A percentile compares a stretch with the other conserved stretches of the same genome.
Evolutionary conservation across 1,140 invertebrate species (phyloP).

Genomic region (Drosophila lacteicornis): DNA sequence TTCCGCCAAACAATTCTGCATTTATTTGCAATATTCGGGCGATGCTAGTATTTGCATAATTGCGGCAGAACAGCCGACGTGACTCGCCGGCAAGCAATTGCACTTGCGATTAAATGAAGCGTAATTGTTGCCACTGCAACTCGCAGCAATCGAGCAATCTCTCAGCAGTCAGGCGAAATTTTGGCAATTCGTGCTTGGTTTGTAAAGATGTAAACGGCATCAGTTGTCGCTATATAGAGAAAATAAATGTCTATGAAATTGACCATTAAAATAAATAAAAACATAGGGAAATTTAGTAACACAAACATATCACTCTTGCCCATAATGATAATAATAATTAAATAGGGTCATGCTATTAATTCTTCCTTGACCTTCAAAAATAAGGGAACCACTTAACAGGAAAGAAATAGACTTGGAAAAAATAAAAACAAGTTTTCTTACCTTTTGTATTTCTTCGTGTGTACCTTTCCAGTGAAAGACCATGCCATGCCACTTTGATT

Average conservation of each 20-base stretch:
- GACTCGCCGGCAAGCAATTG: slow-evolving; percentile 53
- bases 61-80: slow-evolving; percentile 40
- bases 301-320: no score
- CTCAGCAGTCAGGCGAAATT: slow-evolving; percentile 53
- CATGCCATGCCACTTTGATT: background rate
- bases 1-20: slow-evolving; percentile 47
- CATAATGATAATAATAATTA: no score
- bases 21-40: slow-evolving; percentile 72
- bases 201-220: slow-evolving; percentile 35
- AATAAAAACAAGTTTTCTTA: background rate
- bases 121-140: slow-evolving; percentile 63
- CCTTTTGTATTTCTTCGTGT: background rate
- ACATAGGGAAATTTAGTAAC: no score
- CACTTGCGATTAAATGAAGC: slow-evolving; percentile 79
- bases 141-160: slow-evolving; percentile 9
- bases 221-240: slow-evolving; percentile 28
- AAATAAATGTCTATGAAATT: background rate
- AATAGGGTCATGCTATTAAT: no score
- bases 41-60: slow-evolving; percentile 79
- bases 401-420: accelerated
- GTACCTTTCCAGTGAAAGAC: background rate
- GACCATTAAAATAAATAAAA: background rate
- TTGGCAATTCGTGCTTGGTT: slow-evolving; percentile 50
- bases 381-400: no score
- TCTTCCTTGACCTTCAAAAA: no score